Evolutionary conservation across 2,797 vertebrate genomes (phyloP).

Genomic region (Brachyalestes nurse): DNA sequence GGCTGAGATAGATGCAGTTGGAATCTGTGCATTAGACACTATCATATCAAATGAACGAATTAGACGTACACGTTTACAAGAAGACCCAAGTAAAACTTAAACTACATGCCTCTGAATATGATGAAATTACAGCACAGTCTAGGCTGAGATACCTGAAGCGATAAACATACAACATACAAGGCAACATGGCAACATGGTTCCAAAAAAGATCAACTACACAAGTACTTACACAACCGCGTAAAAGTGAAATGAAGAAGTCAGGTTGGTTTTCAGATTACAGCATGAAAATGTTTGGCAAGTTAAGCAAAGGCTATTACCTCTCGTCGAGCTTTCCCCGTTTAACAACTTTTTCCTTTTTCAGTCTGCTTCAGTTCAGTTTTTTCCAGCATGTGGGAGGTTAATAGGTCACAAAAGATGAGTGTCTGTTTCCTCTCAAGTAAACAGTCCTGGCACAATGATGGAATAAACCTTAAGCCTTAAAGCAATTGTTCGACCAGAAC

Average conservation of each 20-base stretch:
- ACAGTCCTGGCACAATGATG: background rate
- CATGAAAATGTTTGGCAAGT: background rate
- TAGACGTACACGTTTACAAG: background rate
- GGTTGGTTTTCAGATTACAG: background rate
- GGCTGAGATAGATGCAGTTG: background rate
- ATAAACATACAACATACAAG: too few relatives aligned
- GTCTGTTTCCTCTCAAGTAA: background rate
- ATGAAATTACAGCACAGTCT: background rate
- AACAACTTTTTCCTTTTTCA: background rate
- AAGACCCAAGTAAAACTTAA: background rate
- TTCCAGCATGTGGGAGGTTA: conserved; percentile 49
- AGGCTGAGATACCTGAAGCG: background rate
- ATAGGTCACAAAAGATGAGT: background rate
- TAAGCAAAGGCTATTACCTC: conserved; percentile 6
- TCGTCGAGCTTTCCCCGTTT: background rate
- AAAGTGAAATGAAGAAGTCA: background rate
- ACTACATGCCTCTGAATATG: background rate
- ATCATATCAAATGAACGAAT: background rate
- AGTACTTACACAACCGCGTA: background rate
- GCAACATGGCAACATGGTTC: background rate
- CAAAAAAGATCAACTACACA: too few relatives aligned
- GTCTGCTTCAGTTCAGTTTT: conserved; percentile 21
- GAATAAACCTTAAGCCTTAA: background rate
- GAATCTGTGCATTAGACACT: background rate
- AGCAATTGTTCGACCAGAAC: background rate